Percentiles rank a stretch among this genome's conserved stretches.
phyloP scores from a whole-genome alignment of 1,140 invertebrate species.

The Lepidurus couesii region DNA sequence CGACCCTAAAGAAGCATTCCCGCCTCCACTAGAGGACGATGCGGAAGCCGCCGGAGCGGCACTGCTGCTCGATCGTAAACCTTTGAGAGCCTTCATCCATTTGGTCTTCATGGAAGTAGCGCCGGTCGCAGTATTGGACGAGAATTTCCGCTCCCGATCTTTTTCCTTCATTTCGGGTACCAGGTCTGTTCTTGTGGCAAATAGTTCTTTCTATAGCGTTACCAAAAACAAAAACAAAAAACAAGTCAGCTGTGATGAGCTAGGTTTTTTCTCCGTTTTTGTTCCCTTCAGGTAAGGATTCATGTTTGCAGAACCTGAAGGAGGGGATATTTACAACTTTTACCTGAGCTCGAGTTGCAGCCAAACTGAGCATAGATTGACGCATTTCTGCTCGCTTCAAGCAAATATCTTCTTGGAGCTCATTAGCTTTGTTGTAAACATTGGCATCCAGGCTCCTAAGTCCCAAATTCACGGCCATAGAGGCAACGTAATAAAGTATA shows the following conservation, averaged over 20 bases:
- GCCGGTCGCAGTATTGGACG: constrained; percentile 60
- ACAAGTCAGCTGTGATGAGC: not conserved
- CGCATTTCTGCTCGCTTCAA: constrained; percentile 87
- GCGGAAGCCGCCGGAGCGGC: not conserved
- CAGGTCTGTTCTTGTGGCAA: not conserved
- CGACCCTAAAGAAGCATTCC: constrained; percentile 35
- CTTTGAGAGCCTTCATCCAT: constrained; percentile 97
- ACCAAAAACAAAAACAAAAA: not conserved
- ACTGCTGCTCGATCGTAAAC: constrained; percentile 53
- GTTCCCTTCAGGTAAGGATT: too few relatives aligned
- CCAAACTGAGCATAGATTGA: constrained; percentile 81
- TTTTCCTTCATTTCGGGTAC: not conserved
- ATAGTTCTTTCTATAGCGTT: not conserved
- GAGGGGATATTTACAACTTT: constrained; percentile 39
- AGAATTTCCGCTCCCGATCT: constrained; percentile 71
- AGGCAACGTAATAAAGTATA: not conserved
- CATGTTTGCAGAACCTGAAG: too few relatives aligned
- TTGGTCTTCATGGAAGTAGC: constrained; percentile 86
- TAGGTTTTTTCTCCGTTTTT: too few relatives aligned
- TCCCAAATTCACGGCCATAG: not conserved
- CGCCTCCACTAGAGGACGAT: constrained; percentile 64
- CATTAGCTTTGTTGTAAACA: constrained; percentile 87
- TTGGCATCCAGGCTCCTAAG: constrained; percentile 69
- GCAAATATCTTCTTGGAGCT: constrained; percentile 90
- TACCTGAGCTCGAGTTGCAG: constrained; percentile 84